These are phyloP conservation scores for Catagonus wagneri DNA, from an alignment of 2,113 vertebrate species.

Conservation along the genomic window DNA sequence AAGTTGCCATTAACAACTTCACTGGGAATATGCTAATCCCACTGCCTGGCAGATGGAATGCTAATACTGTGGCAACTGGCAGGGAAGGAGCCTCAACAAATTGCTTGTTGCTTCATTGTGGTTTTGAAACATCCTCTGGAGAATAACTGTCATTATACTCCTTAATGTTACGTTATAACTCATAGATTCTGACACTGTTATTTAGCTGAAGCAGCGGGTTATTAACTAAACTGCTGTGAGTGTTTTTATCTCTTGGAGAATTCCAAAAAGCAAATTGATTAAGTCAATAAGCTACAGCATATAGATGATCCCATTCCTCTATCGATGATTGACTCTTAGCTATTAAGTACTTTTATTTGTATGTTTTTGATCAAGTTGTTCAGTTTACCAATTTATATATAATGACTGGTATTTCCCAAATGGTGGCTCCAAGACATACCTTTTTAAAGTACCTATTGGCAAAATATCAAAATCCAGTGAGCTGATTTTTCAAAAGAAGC, in stretches of 20 bases:
- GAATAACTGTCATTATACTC: conserved; percentile 72
- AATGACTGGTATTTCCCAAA: not conserved
- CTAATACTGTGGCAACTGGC: conserved; percentile 64
- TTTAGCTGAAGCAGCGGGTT: conserved; percentile 69
- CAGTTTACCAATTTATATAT: not conserved
- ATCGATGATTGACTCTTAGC: not conserved
- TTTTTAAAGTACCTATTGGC: not conserved
- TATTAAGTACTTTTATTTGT: not conserved
- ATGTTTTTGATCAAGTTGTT: not conserved
- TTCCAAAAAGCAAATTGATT: conserved; percentile 42
- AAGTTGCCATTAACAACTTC: conserved; percentile 52
- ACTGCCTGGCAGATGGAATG: conserved; percentile 59
- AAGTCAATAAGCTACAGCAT: conserved; percentile 14
- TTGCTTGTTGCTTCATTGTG: conserved; percentile 70
- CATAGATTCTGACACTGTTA: conserved; percentile 60
- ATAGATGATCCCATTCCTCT: not conserved
- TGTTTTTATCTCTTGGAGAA: conserved; percentile 43
- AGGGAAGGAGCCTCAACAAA: conserved; percentile 68
- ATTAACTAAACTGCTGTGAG: conserved; percentile 56
- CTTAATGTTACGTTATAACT: conserved; percentile 74
- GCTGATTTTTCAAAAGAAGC: conserved; percentile 31
- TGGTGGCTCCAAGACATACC: not conserved
- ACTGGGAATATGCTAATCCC: conserved; percentile 63
- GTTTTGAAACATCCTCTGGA: conserved; percentile 72
- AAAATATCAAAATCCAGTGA: not conserved